Evolutionary conservation across 1,140 invertebrate species (phyloP).

Genomic region (Hyposmocoma kahamanoa): DNA sequence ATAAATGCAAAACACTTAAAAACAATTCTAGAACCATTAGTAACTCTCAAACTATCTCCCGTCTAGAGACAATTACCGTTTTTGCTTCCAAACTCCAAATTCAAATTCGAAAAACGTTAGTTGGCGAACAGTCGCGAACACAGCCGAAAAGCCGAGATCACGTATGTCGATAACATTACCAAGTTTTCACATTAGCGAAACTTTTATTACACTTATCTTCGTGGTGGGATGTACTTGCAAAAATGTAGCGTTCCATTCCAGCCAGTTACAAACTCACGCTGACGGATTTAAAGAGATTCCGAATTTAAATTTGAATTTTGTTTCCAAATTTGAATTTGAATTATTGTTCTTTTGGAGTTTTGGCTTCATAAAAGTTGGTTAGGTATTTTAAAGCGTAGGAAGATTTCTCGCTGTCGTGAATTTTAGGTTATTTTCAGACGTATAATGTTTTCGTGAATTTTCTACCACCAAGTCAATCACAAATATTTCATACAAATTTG

Average conservation of each 20-base stretch:
- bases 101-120: constrained; percentile 49
- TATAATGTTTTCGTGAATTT: no score
- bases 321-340: neutral
- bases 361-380: no score
- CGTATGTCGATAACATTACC: constrained; percentile 66
- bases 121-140: constrained; percentile 20
- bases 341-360: no score
- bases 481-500: no score
- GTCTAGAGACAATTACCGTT: constrained; percentile 22
- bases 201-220: constrained; percentile 69
- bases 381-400: no score
- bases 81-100: constrained; percentile 18
- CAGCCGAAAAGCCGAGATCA: constrained; percentile 59
- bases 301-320: constrained; percentile 12
- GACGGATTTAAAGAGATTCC: constrained; percentile 7
- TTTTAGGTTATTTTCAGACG: no score
- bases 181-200: constrained; percentile 63
- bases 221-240: constrained; percentile 39
- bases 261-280: neutral
- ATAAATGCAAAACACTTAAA: no score
- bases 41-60: neutral
- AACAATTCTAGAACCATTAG: neutral
- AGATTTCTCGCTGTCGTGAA: no score
- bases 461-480: no score
- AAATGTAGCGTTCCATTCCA: no score